Conservation (phyloP, 1,140 invertebrate genomes). For the Ridgeia piscesae region DNA sequence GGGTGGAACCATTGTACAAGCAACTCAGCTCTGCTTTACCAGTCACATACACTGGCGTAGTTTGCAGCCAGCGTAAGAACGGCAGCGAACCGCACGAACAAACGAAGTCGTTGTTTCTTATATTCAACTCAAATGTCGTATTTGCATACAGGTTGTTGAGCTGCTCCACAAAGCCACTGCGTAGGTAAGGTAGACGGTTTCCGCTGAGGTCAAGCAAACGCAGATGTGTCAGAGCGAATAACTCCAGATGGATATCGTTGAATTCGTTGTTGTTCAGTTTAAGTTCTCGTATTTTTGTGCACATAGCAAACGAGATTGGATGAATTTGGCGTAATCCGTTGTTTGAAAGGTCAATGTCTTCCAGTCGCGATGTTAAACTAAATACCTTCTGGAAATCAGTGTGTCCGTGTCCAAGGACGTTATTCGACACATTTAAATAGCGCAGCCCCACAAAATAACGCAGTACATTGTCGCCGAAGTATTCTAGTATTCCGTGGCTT, state of each 20-base stretch:
- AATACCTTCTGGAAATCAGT: not conserved
- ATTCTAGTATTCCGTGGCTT: not conserved
- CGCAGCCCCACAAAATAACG: not conserved
- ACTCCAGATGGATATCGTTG: not conserved
- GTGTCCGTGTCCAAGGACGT: not conserved
- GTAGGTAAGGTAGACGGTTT: not conserved
- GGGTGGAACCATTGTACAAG: not conserved
- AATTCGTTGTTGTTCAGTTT: not conserved
- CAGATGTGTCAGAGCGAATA: not conserved
- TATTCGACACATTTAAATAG: not conserved
- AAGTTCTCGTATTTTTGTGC: not conserved
- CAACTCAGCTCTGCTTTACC: not conserved
- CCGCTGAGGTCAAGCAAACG: not conserved
- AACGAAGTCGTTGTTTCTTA: not conserved
- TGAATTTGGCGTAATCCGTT: not conserved
- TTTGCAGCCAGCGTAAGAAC: not conserved
- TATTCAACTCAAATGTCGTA: not conserved
- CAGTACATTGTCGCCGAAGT: not conserved
- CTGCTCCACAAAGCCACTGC: not conserved
- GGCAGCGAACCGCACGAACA: not conserved
- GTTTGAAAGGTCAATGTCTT: not conserved
- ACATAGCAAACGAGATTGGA: not conserved
- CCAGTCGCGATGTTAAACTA: not conserved
- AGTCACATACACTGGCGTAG: not conserved
- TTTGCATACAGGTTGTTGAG: not conserved